Percentiles rank a stretch among this genome's conserved stretches.
Evolutionary conservation across 2,888 invertebrate genomes (phyloP).

Genomic region (Mimas tiliae): DNA sequence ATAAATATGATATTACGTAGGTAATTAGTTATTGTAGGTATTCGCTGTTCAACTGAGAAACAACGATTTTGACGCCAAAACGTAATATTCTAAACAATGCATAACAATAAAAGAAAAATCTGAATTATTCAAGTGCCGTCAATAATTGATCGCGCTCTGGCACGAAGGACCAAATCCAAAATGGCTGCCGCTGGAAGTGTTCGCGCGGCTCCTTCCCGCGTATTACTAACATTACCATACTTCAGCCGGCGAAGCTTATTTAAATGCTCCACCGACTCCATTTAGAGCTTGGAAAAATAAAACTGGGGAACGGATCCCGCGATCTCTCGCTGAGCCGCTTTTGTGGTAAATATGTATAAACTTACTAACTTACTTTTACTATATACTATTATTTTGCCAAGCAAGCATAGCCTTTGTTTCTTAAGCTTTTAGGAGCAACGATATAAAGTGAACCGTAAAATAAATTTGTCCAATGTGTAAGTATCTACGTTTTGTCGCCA

Average conservation of each 20-base stretch:
- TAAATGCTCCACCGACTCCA: constrained; percentile 85
- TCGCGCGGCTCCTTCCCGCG: constrained; percentile 78
- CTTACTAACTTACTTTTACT: constrained; percentile 56
- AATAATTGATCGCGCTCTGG: constrained; percentile 45
- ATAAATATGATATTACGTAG: too few relatives aligned
- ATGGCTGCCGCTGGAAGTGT: constrained; percentile 68
- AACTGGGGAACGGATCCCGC: constrained; percentile 80
- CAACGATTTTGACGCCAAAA: too few relatives aligned
- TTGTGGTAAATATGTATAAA: constrained; percentile 85
- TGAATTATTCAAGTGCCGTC: constrained; percentile 30
- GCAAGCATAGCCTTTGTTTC: constrained; percentile 52
- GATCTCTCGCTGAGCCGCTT: constrained; percentile 83
- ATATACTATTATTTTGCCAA: constrained; percentile 32
- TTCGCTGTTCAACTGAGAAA: too few relatives aligned
- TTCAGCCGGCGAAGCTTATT: constrained; percentile 83
- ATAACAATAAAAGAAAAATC: constrained; percentile 13
- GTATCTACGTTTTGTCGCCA: constrained; percentile 80
- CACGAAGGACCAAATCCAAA: constrained; percentile 68
- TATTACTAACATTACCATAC: constrained; percentile 84
- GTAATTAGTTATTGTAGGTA: too few relatives aligned
- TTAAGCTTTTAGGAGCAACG: not conserved
- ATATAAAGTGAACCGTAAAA: constrained; percentile 27
- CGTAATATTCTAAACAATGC: not conserved
- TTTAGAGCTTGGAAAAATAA: constrained; percentile 85
- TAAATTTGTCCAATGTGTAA: constrained; percentile 63